Evolutionary conservation across 2,797 vertebrate species (phyloP).

Genomic region (Protonibea diacanthus): DNA sequence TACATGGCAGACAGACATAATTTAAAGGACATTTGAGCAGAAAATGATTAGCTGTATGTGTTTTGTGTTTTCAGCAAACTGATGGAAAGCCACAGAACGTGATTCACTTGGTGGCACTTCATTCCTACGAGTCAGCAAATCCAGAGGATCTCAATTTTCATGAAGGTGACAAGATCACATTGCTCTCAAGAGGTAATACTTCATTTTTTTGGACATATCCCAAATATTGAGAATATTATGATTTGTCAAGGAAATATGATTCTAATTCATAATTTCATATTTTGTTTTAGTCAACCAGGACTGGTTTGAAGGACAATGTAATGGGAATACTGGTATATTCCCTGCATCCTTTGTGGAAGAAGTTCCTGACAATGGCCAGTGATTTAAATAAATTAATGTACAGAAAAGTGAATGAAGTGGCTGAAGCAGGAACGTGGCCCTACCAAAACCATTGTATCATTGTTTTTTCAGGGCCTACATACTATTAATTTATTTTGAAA

Average conservation of each 20-base stretch:
- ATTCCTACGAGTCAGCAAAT: conserved; percentile 88
- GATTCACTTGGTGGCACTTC: conserved; percentile 86
- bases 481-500: neutral
- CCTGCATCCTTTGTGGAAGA: conserved; percentile 90
- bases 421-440: neutral
- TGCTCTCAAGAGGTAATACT: conserved; percentile 88
- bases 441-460: neutral
- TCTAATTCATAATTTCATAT: neutral
- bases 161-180: conserved; percentile 88
- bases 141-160: conserved; percentile 92
- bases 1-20: neutral
- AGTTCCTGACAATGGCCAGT: conserved; percentile 43
- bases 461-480: neutral
- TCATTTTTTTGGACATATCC: neutral
- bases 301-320: conserved; percentile 94
- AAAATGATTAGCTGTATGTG: neutral
- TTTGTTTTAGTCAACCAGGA: conserved; percentile 91
- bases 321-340: conserved; percentile 93
- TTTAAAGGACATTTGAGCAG: neutral
- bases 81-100: conserved; percentile 1
- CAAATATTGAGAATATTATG: neutral
- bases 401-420: too few species aligned
- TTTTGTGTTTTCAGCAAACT: conserved; percentile 48
- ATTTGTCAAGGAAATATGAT: neutral
- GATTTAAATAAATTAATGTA: neutral